Evolutionary conservation across 2,113 vertebrate genomes (phyloP).

Genomic region (Odocoileus virginianus): DNA sequence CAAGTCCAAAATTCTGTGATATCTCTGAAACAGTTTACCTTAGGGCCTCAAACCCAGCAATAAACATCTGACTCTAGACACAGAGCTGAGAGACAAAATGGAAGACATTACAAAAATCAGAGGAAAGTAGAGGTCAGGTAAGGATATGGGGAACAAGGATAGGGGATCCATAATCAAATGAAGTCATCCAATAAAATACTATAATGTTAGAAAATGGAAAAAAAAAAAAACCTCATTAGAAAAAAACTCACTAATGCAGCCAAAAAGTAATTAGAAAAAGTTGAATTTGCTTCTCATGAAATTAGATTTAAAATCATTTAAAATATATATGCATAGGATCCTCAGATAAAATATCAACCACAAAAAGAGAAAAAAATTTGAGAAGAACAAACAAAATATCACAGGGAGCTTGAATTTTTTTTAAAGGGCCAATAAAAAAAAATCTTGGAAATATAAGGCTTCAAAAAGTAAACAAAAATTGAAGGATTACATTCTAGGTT

Average conservation of each 20-base stretch:
- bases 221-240: not conserved
- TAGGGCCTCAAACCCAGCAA: not conserved
- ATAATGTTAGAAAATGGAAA: not conserved
- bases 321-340: not conserved
- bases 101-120: not conserved
- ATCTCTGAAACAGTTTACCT: not conserved
- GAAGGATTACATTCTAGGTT: not conserved
- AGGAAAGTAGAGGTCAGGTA: not conserved
- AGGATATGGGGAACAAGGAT: not conserved
- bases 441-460: not conserved
- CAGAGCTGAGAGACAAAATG: not conserved
- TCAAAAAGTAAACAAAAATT: not conserved
- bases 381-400: not conserved
- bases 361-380: not conserved
- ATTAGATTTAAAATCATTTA: not conserved
- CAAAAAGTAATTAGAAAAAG: not conserved
- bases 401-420: not conserved
- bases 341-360: not conserved
- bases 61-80: not conserved
- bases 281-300: not conserved
- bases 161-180: not conserved
- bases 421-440: not conserved
- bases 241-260: not conserved
- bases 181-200: not conserved
- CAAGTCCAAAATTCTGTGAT: not conserved